A percentile compares a stretch with the other conserved stretches of the same genome.
These are phyloP conservation scores for Euplexia lucipara DNA, from an alignment of 2,888 invertebrate species.

Conservation along the genomic window DNA sequence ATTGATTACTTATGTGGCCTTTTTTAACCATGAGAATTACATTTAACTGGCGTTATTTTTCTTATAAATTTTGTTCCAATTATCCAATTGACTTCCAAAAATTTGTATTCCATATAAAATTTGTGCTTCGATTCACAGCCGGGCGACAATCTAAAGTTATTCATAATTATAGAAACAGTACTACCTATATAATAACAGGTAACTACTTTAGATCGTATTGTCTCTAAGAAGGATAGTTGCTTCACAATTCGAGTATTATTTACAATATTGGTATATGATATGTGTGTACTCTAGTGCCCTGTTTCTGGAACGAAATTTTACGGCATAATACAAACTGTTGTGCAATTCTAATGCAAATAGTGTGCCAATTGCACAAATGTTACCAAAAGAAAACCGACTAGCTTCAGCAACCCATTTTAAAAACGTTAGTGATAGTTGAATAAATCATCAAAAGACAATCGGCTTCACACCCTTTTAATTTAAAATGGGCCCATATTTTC, in stretches of 20 bases:
- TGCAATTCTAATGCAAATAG: no score
- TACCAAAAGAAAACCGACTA: no score
- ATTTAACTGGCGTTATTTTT: constrained; percentile 18
- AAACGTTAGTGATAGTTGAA: no score
- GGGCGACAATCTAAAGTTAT: constrained; percentile 54
- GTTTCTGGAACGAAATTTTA: no score
- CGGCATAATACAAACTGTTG: no score
- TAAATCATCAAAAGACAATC: no score
- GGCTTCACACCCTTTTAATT: no score
- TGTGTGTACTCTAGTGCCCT: constrained; percentile 22
- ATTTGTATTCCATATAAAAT: constrained; percentile 54
- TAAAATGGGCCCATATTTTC: no score
- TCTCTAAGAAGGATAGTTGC: constrained; percentile 45
- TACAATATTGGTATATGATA: constrained; percentile 42
- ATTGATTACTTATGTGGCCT: neutral
- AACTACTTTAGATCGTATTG: constrained; percentile 44
- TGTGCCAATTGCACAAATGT: no score
- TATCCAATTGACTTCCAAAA: constrained; percentile 50
- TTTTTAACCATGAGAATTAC: constrained; percentile 15
- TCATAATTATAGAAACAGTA: constrained; percentile 27
- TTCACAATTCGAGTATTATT: constrained; percentile 25
- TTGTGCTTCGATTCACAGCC: constrained; percentile 77
- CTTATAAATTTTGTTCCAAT: constrained; percentile 16
- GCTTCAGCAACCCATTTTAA: no score
- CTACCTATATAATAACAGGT: constrained; percentile 34